phyloP scores from a whole-genome alignment of 2,888 invertebrate genomes.

The Drosophila greeni region DNA sequence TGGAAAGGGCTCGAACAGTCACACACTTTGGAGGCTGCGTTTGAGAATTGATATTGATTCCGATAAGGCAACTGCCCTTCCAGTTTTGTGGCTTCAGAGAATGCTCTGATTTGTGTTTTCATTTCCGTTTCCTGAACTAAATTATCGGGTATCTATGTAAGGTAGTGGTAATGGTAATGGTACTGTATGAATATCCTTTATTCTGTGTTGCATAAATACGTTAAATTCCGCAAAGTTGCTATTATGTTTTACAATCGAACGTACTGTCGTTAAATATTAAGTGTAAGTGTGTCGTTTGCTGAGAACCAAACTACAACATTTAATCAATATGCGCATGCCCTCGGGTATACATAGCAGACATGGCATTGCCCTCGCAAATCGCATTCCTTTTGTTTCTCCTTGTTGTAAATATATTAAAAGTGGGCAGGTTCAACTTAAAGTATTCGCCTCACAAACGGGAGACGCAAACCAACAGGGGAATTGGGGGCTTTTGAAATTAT shows the following conservation, averaged over 20 bases:
- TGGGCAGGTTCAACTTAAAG: constrained; percentile 53
- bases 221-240: constrained; percentile 41
- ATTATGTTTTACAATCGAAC: constrained; percentile 43
- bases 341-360: constrained; percentile 58
- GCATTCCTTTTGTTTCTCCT: constrained; percentile 21
- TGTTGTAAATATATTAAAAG: constrained; percentile 46
- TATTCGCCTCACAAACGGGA: constrained; percentile 33
- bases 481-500: constrained; percentile 47
- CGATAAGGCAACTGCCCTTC: constrained; percentile 26
- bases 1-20: constrained; percentile 51
- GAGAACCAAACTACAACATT: constrained; percentile 65
- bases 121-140: constrained; percentile 23
- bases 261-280: constrained; percentile 41
- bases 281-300: constrained; percentile 50
- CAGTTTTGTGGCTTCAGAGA: constrained; percentile 21
- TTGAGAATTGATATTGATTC: constrained; percentile 20
- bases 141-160: constrained; percentile 37
- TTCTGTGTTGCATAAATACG: constrained; percentile 32
- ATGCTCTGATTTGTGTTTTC: constrained; percentile 11
- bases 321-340: constrained; percentile 46
- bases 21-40: constrained; percentile 43
- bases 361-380: constrained; percentile 29
- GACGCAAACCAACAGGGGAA: constrained; percentile 69
- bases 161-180: constrained; percentile 12
- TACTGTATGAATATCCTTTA: constrained; percentile 37